Evolutionary conservation across 2,888 invertebrate species (phyloP), one percentile per base, ranked within the genome.

Genomic region (Lithophane ornitopus): DNA sequence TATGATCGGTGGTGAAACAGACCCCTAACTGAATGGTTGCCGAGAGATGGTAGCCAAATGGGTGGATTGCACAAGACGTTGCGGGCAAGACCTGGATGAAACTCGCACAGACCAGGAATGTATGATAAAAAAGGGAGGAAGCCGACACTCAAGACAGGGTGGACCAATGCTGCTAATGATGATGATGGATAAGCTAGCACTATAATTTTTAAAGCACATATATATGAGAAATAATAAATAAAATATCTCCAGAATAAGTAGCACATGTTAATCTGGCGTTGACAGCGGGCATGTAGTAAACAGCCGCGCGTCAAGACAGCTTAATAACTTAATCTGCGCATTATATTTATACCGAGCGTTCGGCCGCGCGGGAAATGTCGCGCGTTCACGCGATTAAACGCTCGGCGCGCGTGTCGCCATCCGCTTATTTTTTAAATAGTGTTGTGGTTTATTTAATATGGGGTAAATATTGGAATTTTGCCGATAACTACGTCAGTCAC

Each of bases 261-360:
- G 39, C 19, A n/a, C 59, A 56, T 74, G 68, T 77, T 62, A 72
- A 72, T 77, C n/a, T n/a, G 65, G 65, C 68, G 77, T 59, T 78
- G 76, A 79, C 80, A 81, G 74, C 58, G 46, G 41, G 67, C 73
- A 63, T 77, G 73, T 73, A 75, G 72, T 77, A 76, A 85, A 80
- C 83, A 85, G 77, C 70, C 76, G 76, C 80, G 78, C 72, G 82
- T 84, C 81, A 76, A 84, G 88, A 88, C 88, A 85, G 76, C 82
- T 85, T 89, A 88, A 89, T 88, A 85, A 87, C 89, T 89, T 89
- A 86, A 89, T 89, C 86, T 72, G 80, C 77, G 78, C 67, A 58
- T 81, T 87, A 87, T 86, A 87, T 87, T 87, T 87, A 87, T 80
- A 84, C 59, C 28, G 4, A 19, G 56, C 28, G 59, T 44, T 22